Conservation (phyloP, 2,888 invertebrate genomes). For the Cheilosia pagana region DNA sequence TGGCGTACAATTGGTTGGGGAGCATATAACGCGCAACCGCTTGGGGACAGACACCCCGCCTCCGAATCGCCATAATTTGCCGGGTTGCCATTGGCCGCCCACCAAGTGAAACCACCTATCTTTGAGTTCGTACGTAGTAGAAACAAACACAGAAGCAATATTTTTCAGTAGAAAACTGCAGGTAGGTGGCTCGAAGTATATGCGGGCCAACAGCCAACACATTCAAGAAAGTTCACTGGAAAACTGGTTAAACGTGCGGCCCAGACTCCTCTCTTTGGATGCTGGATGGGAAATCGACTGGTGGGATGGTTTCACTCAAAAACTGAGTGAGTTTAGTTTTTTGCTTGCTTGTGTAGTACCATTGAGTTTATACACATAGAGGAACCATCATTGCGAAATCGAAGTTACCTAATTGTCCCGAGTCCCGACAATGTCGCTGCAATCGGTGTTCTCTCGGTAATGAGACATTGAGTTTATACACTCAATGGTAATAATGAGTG, state of each 20-base stretch:
- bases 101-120: constrained; percentile 53
- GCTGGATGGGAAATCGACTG: background rate
- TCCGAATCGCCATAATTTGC: constrained; percentile 40
- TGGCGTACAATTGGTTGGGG: constrained; percentile 62
- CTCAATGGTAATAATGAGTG: too few species aligned
- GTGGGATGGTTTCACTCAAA: constrained; percentile 47
- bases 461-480: too few species aligned
- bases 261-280: constrained; percentile 19
- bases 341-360: too few species aligned
- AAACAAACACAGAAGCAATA: constrained; percentile 57
- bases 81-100: constrained; percentile 67
- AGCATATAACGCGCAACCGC: constrained; percentile 74
- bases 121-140: background rate
- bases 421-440: too few species aligned
- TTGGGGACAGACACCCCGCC: constrained; percentile 61
- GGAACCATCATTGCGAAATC: too few species aligned
- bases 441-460: too few species aligned
- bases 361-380: too few species aligned
- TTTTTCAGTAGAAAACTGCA: constrained; percentile 32
- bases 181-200: constrained; percentile 34
- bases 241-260: constrained; percentile 66
- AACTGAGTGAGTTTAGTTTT: constrained; percentile 56
- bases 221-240: constrained; percentile 28
- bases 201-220: constrained; percentile 8
- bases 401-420: too few species aligned